Base-by-base conservation (phyloP, 2,888 invertebrate species). In the Zele albiditarsus region DNA sequence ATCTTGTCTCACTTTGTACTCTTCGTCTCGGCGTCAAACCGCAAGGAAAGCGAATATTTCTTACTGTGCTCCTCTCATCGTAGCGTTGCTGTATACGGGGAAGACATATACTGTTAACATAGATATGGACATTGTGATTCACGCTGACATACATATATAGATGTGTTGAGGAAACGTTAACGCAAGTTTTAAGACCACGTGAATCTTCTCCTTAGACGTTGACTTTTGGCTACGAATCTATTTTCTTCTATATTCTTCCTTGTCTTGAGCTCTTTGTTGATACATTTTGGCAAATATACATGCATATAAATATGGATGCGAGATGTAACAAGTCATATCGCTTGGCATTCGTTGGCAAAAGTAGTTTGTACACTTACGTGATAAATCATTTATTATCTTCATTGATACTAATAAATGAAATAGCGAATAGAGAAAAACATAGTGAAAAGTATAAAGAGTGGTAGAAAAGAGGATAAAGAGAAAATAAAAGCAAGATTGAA, bases 371-470 rank as follows among this genome's bases (percentile, higher is more conserved):
- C 23, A 31, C 25, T 63, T 69, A 74, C 74, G 31, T 46, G 74
- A 69, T 69, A 74, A 69, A 74, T 74, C 69, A 69, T 74, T 74
- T 63, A 63, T 57, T 69, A 63, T 28, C 68, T 69, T 33, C 33
- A 33, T 33, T 33, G 33, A 33, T 33, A 8, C 8, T 33, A 8
- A 12, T 14, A 12, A 38, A 8, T 38, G 3, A 46, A 5, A 16
- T n/a, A n/a, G 3, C 3, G 5, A 12, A 46, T 46, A 38, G 46
- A n/a, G n/a, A 46, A 8, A 23, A 53, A 20, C 6, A 53, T n/a
- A 20, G 16, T n/a, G n/a, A 23, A 23, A 0, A 53, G 46, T 53
- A 23, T n/a, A 53, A 3, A 23, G 20, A 6, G 5, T 2, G n/a
- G 6, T 53, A 53, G n/a, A 20, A 53, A 20, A 23, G 20, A 8